Conservation (phyloP, 2,888 invertebrate genomes). For the Ceraclea dissimilis region DNA sequence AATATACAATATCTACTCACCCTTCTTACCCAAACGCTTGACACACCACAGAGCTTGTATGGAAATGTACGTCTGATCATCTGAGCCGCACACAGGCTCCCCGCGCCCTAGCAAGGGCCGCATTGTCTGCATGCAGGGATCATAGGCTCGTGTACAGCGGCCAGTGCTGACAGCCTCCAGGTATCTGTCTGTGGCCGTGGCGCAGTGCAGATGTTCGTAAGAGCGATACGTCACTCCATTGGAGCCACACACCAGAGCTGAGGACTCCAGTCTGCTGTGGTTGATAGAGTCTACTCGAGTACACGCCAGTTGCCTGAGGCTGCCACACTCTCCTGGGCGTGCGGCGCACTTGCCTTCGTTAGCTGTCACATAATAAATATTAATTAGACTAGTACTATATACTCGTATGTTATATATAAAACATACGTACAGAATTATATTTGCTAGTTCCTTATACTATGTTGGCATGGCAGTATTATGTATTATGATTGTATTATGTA, state of each 20-base stretch:
- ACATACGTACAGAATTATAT: not conserved
- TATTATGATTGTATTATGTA: no score
- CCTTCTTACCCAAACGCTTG: conserved; percentile 25
- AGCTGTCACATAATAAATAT: conserved; percentile 10
- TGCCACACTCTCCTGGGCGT: conserved; percentile 23
- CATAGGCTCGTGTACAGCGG: conserved; percentile 24
- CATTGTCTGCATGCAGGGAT: conserved; percentile 28
- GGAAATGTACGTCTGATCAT: conserved; percentile 29
- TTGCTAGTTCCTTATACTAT: no score
- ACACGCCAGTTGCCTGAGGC: conserved; percentile 23
- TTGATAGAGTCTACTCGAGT: conserved; percentile 18
- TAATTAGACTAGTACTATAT: not conserved
- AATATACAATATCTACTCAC: conserved; percentile 10
- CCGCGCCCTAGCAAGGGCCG: conserved; percentile 28
- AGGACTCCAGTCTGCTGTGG: conserved; percentile 21
- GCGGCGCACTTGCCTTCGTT: conserved; percentile 26
- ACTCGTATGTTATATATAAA: not conserved
- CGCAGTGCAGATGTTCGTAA: conserved; percentile 29
- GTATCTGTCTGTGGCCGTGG: conserved; percentile 28
- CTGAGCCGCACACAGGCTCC: conserved; percentile 30
- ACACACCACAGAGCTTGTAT: conserved; percentile 31
- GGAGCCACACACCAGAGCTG: conserved; percentile 30
- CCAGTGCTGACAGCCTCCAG: conserved; percentile 26
- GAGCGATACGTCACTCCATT: conserved; percentile 30
- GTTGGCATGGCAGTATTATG: no score